A percentile compares a stretch with the other conserved stretches of the same genome.
phyloP scores from a whole-genome alignment of 2,113 vertebrate species.

The Tragelaphus strepsiceros region DNA sequence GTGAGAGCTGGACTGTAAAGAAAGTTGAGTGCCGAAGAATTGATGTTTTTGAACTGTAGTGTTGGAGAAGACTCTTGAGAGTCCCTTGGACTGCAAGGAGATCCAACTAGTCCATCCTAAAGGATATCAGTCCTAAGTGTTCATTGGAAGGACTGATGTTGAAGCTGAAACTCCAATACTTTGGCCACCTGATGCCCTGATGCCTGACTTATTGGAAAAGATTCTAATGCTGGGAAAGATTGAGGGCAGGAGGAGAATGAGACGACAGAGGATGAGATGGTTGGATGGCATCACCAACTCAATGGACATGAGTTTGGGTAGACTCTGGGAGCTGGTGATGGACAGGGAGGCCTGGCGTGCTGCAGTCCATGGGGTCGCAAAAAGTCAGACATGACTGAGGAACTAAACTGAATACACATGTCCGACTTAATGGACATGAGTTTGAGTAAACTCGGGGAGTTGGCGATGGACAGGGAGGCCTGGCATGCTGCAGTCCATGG shows the following conservation, averaged over 20 bases:
- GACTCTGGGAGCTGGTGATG: not conserved
- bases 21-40: not conserved
- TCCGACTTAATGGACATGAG: not conserved
- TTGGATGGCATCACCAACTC: not conserved
- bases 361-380: no score
- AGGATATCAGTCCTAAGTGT: rapidly evolving
- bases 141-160: not conserved
- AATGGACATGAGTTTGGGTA: not conserved
- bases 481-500: not conserved
- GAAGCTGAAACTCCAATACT: not conserved
- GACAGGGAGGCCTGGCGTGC: no score
- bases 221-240: not conserved
- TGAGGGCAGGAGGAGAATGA: not conserved
- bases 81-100: not conserved
- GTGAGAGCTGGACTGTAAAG: not conserved
- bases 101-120: not conserved
- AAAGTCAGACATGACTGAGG: no score
- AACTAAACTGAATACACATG: no score
- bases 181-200: not conserved
- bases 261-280: not conserved
- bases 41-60: not conserved
- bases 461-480: not conserved
- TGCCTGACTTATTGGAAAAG: not conserved
- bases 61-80: not conserved
- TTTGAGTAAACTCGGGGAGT: not conserved